Base-by-base conservation (phyloP, 2,888 invertebrate species). In the Ochlodes sylvanus region DNA sequence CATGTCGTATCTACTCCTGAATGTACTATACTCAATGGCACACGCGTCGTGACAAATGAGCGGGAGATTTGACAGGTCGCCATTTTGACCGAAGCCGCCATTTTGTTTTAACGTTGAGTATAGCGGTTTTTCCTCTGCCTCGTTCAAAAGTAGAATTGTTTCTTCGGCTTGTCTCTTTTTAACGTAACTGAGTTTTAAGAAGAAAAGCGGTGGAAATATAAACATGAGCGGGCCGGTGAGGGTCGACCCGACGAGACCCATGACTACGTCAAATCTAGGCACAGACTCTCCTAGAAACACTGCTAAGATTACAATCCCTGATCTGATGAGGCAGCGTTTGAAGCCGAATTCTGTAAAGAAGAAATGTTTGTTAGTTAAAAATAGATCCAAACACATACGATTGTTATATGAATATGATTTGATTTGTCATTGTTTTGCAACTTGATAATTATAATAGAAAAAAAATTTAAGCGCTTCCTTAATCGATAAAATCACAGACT, bases 211-310 rank as follows among this genome's bases (percentile, higher is more conserved):
- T 0, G 98, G 98, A 69, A 97, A 94, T 69, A 98, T 94, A 75
- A 98, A 98, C 77, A 98, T 96, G 12, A 98, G 87, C 0, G 98
- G 97, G 0, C 97, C 97, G 0, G 96, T 96, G 5, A 98, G 93
- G 0, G 97, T 96, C 5, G 97, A 98, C 0, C 98, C 98, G 10
- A 98, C 95, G 0, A 98, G 89, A 1, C 97, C 96, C 96, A 98
- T 96, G 12, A 98, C 96, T 19, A 97, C 92, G 77, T 98, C 98
- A 81, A 98, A 98, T 72, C 96, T 94, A 0, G 98, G 98, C 0
- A 98, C 95, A 0, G 96, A 94, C 86, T 97, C 97, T 0, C 97
- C 97, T 2, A 98, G 90, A 38, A 97, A 94, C 7, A 98, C 95
- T 0, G 96, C 96, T 2, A 96, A 73, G 0, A 95, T 92, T 12